phyloP scores from a whole-genome alignment of 1,140 invertebrate genomes.

The Cherax destructor region DNA sequence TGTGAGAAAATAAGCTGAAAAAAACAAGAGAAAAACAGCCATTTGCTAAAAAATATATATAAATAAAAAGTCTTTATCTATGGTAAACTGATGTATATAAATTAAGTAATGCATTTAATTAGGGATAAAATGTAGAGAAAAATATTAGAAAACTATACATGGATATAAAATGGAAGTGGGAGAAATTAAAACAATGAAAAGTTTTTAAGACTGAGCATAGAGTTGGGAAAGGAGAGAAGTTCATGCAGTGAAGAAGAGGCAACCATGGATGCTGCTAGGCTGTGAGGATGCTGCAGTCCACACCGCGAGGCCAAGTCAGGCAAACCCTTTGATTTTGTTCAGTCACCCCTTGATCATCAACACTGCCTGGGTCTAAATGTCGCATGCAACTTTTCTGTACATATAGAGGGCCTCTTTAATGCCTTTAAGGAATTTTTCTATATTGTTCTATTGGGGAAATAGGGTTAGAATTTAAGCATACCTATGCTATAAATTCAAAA shows the following conservation, averaged over 20 bases:
- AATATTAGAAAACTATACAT: neutral
- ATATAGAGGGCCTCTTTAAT: neutral
- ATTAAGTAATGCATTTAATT: too few relatives aligned
- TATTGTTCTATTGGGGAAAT: neutral
- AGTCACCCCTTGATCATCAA: constrained; percentile 30
- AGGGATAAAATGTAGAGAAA: too few relatives aligned
- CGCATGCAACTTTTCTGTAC: neutral
- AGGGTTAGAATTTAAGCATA: neutral
- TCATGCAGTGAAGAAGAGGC: constrained; percentile 54
- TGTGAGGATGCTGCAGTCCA: constrained; percentile 61
- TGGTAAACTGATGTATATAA: too few relatives aligned
- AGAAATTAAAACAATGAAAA: constrained; percentile 8
- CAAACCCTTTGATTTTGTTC: constrained; percentile 68
- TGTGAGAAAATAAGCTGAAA: neutral
- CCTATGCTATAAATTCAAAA: neutral
- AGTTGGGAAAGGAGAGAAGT: neutral
- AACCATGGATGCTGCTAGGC: constrained; percentile 65
- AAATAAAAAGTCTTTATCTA: neutral
- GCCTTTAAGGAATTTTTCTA: neutral
- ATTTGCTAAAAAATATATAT: neutral
- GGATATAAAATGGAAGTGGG: neutral
- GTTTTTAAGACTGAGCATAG: constrained; percentile 9
- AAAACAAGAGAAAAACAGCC: neutral
- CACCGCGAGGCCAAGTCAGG: constrained; percentile 56
- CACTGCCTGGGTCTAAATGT: constrained; percentile 45